Evolutionary conservation across 2,888 invertebrate species (phyloP).

Genomic region (Microctonus hyperodae): DNA sequence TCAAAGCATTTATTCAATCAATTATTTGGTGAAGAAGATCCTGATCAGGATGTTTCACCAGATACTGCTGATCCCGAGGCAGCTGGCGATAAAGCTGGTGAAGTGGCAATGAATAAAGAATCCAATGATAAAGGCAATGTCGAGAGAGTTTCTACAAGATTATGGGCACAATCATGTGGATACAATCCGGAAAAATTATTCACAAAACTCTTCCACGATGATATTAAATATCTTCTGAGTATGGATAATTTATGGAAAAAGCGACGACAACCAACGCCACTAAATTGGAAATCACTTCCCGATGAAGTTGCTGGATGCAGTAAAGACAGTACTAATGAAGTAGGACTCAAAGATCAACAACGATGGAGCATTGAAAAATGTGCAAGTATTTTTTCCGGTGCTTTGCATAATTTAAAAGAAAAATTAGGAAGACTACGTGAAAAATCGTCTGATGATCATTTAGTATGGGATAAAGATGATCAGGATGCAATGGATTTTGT

Average conservation of each 20-base stretch:
- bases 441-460: slow-evolving; percentile 70
- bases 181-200: slow-evolving; percentile 89
- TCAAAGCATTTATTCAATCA: slow-evolving; percentile 99
- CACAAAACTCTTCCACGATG: slow-evolving; percentile 91
- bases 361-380: slow-evolving; percentile 84
- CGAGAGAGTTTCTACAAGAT: slow-evolving; percentile 73
- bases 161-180: slow-evolving; percentile 85
- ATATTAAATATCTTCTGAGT: slow-evolving; percentile 90
- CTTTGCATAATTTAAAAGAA: slow-evolving; percentile 71
- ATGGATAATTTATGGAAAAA: slow-evolving; percentile 98
- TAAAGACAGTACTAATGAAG: slow-evolving; percentile 62
- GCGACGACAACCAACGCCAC: slow-evolving; percentile 82
- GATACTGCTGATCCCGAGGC: slow-evolving; percentile 96
- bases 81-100: slow-evolving; percentile 71
- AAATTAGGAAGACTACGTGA: slow-evolving; percentile 64
- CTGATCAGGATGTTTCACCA: slow-evolving; percentile 97
- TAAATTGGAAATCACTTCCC: slow-evolving; percentile 72
- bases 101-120: slow-evolving; percentile 66
- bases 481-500: slow-evolving; percentile 94
- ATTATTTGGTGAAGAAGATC: slow-evolving; percentile 95
- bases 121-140: slow-evolving; percentile 67
- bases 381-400: slow-evolving; percentile 73
- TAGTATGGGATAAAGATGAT: slow-evolving; percentile 99
- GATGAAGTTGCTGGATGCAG: slow-evolving; percentile 67
- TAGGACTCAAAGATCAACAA: slow-evolving; percentile 75